Conservation (phyloP, 1,140 invertebrate genomes). For the Oppia nitens region DNA sequence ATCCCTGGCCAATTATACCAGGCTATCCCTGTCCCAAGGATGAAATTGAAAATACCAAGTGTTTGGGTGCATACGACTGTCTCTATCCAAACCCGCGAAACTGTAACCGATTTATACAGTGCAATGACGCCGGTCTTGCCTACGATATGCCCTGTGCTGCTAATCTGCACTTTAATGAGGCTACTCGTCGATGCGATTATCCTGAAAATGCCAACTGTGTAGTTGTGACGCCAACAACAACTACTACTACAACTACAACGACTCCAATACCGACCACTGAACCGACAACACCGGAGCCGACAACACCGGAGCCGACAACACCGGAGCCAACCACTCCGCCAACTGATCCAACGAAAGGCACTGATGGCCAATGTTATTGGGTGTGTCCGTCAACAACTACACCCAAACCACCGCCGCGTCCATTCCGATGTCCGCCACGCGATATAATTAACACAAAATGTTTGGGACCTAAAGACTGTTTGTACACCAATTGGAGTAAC, state of each 20-base stretch:
- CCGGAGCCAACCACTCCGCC: not conserved
- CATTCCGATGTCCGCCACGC: not conserved
- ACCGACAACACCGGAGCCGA: too few species aligned
- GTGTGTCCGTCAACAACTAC: too few species aligned
- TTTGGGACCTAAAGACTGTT: not conserved
- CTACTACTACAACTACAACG: not conserved
- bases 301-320: too few species aligned
- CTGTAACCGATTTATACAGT: not conserved
- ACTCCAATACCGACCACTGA: not conserved
- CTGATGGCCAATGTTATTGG: too few species aligned
- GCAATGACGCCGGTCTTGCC: not conserved
- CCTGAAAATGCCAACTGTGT: not conserved
- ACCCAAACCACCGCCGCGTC: too few species aligned
- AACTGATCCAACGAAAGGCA: too few species aligned
- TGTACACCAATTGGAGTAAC: not conserved
- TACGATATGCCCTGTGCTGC: not conserved
- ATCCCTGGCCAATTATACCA: too few species aligned
- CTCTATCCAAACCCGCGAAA: not conserved
- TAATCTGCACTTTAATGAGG: not conserved
- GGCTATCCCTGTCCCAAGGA: not conserved
- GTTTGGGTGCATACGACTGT: not conserved
- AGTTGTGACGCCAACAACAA: not conserved
- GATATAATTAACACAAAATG: not conserved
- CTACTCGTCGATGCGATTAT: not conserved
- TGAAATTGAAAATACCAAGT: not conserved